Percentiles rank a stretch among this genome's conserved stretches.
phyloP scores from a whole-genome alignment of 2,113 vertebrate species.

The Salvelinus sp. region DNA sequence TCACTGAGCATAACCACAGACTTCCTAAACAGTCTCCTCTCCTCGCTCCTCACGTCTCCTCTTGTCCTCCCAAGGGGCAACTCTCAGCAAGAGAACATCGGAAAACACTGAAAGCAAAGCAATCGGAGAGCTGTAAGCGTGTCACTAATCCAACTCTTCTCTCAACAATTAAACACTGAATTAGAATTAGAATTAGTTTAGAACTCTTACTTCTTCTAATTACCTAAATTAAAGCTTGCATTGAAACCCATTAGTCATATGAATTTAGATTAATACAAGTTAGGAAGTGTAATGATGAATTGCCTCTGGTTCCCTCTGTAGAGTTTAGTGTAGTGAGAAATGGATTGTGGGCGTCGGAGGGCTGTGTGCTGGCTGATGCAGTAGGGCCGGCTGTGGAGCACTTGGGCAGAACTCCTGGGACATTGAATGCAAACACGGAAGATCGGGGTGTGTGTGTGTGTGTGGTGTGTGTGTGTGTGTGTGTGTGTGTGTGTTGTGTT shows the following conservation, averaged over 20 bases:
- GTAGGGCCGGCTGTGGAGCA: slow-evolving; percentile 38
- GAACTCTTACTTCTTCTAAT: slow-evolving; percentile 31
- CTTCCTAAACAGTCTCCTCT: slow-evolving; percentile 1
- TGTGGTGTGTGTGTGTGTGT: background rate
- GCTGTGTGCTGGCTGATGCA: slow-evolving; percentile 27
- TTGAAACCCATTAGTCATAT: slow-evolving; percentile 68
- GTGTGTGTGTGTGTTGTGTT: slow-evolving; percentile 4
- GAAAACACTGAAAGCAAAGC: slow-evolving; percentile 34
- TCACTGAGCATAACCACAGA: slow-evolving; percentile 1
- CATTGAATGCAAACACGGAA: slow-evolving; percentile 49
- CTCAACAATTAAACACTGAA: slow-evolving; percentile 65
- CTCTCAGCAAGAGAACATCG: slow-evolving; percentile 7
- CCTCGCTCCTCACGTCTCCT: background rate
- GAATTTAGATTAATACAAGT: slow-evolving; percentile 71
- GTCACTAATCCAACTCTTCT: slow-evolving; percentile 53
- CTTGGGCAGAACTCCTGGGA: slow-evolving; percentile 51
- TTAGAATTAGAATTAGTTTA: slow-evolving; percentile 53
- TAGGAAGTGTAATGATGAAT: slow-evolving; percentile 63
- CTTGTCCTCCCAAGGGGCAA: background rate
- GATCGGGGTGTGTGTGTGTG: slow-evolving; percentile 20
- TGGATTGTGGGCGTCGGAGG: slow-evolving; percentile 23
- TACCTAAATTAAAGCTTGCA: slow-evolving; percentile 53
- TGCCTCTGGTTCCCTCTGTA: slow-evolving; percentile 55
- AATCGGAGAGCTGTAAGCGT: slow-evolving; percentile 37
- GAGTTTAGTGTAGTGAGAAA: slow-evolving; percentile 17